phyloP scores from a whole-genome alignment of 2,888 invertebrate species.

The Amblyjoppa fuscipennis region DNA sequence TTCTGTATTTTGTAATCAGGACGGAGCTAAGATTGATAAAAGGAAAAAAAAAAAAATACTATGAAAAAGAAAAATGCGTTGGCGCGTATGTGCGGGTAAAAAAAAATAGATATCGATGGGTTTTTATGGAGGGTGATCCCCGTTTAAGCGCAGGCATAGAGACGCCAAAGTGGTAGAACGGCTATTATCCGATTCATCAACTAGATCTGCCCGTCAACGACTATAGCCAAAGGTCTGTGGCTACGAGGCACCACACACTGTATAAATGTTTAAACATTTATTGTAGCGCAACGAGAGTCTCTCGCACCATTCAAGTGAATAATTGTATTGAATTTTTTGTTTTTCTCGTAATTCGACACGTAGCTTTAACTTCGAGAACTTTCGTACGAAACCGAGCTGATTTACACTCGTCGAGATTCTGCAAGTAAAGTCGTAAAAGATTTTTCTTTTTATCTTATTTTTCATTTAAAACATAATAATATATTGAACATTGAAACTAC shows the following conservation, averaged over 20 bases:
- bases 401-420: constrained; percentile 41
- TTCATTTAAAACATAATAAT: constrained; percentile 3
- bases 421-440: constrained; percentile 25
- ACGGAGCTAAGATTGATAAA: constrained; percentile 75
- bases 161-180: constrained; percentile 36
- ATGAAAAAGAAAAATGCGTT: constrained; percentile 21
- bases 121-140: constrained; percentile 32
- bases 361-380: not conserved
- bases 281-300: constrained; percentile 70
- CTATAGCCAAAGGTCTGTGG: constrained; percentile 53
- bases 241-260: constrained; percentile 48
- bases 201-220: constrained; percentile 58
- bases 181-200: constrained; percentile 43
- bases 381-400: constrained; percentile 12
- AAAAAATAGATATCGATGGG: constrained; percentile 53
- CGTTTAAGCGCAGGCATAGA: constrained; percentile 25
- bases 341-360: not conserved
- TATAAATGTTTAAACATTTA: constrained; percentile 70
- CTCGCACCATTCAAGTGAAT: constrained; percentile 64
- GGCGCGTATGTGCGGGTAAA: constrained; percentile 43
- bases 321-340: constrained; percentile 24
- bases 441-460: not conserved
- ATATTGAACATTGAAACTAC: constrained; percentile 33
- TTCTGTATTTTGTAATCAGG: constrained; percentile 84
- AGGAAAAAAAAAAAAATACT: constrained; percentile 55